Percentiles rank a stretch among this genome's conserved stretches.
Evolutionary conservation across 2,888 invertebrate species (phyloP).

Genomic region (Palloptera scutellata): DNA sequence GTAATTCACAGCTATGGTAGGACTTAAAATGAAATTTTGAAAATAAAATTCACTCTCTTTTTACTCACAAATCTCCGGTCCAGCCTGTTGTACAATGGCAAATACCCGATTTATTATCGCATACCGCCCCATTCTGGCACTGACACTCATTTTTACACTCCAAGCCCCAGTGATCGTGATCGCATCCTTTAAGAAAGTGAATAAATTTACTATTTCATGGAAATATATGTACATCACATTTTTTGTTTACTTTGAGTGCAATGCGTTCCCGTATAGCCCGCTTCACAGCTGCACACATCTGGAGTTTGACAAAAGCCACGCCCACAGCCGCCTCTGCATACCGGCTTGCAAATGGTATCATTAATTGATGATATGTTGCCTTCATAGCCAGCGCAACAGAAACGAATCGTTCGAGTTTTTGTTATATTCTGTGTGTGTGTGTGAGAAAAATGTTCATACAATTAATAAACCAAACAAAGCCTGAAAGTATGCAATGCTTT

Average conservation of each 20-base stretch:
- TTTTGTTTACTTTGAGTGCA: constrained; percentile 57
- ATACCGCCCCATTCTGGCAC: constrained; percentile 71
- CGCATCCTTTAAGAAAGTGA: constrained; percentile 69
- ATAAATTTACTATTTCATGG: neutral
- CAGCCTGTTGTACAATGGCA: constrained; percentile 75
- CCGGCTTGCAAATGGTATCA: constrained; percentile 62
- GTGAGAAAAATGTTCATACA: neutral
- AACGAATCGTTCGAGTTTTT: constrained; percentile 72
- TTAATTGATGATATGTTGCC: constrained; percentile 65
- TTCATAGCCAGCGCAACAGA: constrained; percentile 80
- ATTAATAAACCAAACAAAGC: constrained; percentile 3
- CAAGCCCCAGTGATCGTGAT: constrained; percentile 76
- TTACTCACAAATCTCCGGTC: constrained; percentile 73
- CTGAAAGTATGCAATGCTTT: constrained; percentile 32
- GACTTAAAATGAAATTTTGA: neutral
- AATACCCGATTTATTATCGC: constrained; percentile 71
- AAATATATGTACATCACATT: neutral
- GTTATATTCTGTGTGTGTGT: constrained; percentile 72
- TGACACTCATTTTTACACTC: constrained; percentile 74
- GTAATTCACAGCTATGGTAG: constrained; percentile 56
- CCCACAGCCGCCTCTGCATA: constrained; percentile 62
- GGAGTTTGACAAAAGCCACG: constrained; percentile 68
- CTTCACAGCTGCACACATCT: constrained; percentile 69
- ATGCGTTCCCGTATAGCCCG: constrained; percentile 64
- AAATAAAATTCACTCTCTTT: neutral